Conservation (phyloP, 2,113 vertebrate species). For the Leptosomus discolor region DNA sequence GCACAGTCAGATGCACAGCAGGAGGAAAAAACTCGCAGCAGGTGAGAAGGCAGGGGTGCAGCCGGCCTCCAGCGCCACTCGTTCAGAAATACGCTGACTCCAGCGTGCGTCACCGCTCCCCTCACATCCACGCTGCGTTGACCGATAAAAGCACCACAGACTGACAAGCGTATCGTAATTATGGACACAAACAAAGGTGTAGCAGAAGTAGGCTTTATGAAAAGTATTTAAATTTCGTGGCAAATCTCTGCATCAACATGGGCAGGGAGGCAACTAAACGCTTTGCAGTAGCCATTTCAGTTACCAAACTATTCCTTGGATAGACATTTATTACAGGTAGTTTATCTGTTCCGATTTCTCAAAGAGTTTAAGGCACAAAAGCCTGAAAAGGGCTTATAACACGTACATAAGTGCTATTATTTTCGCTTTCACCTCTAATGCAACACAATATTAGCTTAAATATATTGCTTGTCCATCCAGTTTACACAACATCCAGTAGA, state of each 20-base stretch:
- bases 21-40: neutral
- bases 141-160: neutral
- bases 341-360: constrained; percentile 20
- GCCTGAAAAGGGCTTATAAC: constrained; percentile 48
- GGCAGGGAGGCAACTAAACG: neutral
- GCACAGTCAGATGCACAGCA: neutral
- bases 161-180: neutral
- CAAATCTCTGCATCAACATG: constrained; percentile 20
- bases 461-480: constrained; percentile 39
- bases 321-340: constrained; percentile 51
- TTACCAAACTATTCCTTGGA: neutral
- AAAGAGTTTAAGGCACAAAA: constrained; percentile 60
- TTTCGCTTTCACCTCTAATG: constrained; percentile 13
- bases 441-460: constrained; percentile 15
- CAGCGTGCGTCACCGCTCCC: neutral
- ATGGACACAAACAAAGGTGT: constrained; percentile 24
- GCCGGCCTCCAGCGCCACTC: neutral
- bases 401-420: constrained; percentile 20
- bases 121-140: neutral
- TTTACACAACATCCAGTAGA: constrained; percentile 3
- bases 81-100: neutral
- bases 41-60: neutral
- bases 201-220: constrained; percentile 42
- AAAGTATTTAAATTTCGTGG: constrained; percentile 21
- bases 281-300: constrained; percentile 15